These are phyloP conservation scores for Callorhinus ursinus DNA, from an alignment of 2,113 vertebrate species.

Conservation along the genomic window DNA sequence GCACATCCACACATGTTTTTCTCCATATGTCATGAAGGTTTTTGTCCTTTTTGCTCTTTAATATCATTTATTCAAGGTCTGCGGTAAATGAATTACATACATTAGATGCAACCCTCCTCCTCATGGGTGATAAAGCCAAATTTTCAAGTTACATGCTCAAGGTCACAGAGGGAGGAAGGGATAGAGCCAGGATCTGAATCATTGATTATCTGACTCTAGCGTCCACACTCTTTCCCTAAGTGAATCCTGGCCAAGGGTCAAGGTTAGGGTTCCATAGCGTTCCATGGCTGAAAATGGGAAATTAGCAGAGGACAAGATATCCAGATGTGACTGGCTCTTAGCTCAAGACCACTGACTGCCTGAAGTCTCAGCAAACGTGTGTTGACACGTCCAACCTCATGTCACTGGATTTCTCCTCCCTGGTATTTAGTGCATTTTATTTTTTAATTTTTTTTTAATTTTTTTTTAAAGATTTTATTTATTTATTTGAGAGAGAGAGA, in stretches of 20 bases:
- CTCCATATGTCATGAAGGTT: neutral
- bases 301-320: neutral
- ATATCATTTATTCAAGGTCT: neutral
- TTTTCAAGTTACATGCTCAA: neutral
- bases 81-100: neutral
- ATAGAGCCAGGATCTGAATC: neutral
- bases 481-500: no score
- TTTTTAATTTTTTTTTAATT: no score
- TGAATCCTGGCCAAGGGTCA: neutral
- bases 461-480: no score
- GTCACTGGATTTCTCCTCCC: neutral
- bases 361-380: neutral
- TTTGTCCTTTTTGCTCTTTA: neutral
- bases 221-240: neutral
- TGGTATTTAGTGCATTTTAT: neutral
- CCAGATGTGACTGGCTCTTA: neutral
- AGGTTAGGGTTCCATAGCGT: neutral
- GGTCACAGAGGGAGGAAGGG: neutral
- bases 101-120: neutral
- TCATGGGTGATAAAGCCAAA: neutral
- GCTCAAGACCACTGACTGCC: neutral
- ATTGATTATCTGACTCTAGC: neutral
- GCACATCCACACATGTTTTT: neutral
- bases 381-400: neutral
- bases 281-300: neutral